Percentiles rank a stretch among this genome's conserved stretches.
phyloP scores from a whole-genome alignment of 2,888 invertebrate species.

The Cantharis rufa region DNA sequence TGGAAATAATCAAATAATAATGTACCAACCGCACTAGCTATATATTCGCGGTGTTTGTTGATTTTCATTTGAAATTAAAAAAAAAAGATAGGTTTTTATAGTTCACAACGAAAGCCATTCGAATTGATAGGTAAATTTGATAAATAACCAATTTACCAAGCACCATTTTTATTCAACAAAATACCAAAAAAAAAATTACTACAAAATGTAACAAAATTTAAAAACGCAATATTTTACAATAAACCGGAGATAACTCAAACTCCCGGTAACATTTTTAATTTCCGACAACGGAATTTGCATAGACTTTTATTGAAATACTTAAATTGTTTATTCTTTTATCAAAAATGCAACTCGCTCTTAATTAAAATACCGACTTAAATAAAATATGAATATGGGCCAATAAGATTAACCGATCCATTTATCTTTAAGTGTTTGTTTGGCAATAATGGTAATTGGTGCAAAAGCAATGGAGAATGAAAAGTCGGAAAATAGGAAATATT shows the following conservation, averaged over 20 bases:
- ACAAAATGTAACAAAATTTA: background rate
- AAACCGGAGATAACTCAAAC: background rate
- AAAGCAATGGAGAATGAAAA: background rate
- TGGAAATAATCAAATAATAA: background rate
- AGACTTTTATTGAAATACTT: conserved; percentile 2
- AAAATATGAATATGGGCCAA: background rate
- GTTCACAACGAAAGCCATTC: background rate
- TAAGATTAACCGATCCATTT: background rate
- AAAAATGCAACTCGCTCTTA: background rate
- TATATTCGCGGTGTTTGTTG: background rate
- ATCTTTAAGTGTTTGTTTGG: background rate
- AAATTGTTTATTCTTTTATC: background rate
- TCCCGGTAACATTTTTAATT: conserved; percentile 1
- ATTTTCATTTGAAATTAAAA: too few species aligned
- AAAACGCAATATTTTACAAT: conserved; percentile 1
- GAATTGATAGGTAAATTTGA: background rate
- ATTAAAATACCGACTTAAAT: background rate
- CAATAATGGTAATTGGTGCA: background rate
- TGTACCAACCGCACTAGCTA: background rate
- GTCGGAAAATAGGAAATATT: background rate
- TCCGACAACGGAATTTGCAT: conserved; percentile 1
- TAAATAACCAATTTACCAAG: background rate
- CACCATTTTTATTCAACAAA: background rate
- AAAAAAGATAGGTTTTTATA: too few species aligned
- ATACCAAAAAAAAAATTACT: background rate